These are phyloP conservation scores for Dinothrombium tinctorium DNA, from an alignment of 1,140 invertebrate genomes.

Conservation along the genomic window DNA sequence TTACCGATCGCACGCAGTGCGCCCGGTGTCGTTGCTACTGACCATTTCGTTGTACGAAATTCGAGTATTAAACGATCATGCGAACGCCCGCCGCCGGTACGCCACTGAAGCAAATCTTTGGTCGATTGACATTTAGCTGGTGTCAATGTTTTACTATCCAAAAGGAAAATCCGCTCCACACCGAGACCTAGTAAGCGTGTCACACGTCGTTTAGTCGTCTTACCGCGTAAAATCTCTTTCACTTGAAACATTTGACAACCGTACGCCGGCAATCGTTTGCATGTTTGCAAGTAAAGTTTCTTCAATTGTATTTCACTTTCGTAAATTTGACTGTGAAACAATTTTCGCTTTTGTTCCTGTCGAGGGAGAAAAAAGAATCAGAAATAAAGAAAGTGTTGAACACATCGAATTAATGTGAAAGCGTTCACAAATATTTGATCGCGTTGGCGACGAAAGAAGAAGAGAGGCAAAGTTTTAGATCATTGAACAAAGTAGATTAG, in stretches of 20 bases:
- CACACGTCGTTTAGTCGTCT: conserved; percentile 28
- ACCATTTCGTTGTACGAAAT: conserved; percentile 36
- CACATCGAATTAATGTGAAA: too few relatives aligned
- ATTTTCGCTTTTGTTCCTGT: conserved; percentile 41
- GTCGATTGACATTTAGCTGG: conserved; percentile 33
- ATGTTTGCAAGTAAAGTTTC: conserved; percentile 39
- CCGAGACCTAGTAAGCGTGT: conserved; percentile 35
- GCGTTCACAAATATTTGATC: too few relatives aligned
- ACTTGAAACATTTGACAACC: conserved; percentile 40
- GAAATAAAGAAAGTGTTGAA: too few relatives aligned
- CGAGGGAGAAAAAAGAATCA: conserved; percentile 8
- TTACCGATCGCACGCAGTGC: conserved; percentile 27
- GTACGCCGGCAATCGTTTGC: conserved; percentile 35
- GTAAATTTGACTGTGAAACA: conserved; percentile 40
- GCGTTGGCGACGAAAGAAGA: too few relatives aligned
- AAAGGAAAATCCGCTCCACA: conserved; percentile 31
- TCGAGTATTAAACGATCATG: conserved; percentile 37
- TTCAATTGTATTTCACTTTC: conserved; percentile 39
- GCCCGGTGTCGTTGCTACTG: conserved; percentile 25
- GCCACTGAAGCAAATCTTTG: conserved; percentile 37
- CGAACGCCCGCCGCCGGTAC: conserved; percentile 33
- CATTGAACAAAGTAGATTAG: too few relatives aligned
- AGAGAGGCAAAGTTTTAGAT: too few relatives aligned
- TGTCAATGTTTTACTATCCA: conserved; percentile 37
- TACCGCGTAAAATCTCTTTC: conserved; percentile 36